Base-by-base conservation (phyloP, 2,113 vertebrate species). In the Lanius collurio region DNA sequence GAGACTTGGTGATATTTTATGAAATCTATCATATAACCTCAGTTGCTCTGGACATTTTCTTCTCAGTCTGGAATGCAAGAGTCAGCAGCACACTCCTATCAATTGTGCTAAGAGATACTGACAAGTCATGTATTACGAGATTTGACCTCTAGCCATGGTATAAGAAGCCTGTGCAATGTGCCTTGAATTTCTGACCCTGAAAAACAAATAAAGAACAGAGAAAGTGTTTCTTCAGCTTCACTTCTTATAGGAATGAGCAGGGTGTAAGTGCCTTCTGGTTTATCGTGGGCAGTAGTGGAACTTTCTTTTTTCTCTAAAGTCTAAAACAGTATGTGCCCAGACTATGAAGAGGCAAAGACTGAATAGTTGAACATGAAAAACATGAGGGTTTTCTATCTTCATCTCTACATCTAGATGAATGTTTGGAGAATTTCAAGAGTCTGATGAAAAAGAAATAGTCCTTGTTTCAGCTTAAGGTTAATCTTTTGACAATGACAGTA, bases 71-170 rank as follows among this genome's bases (percentile, higher is more conserved):
- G 87, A 95, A 96, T 96, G 79, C 85, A 93, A 64, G 91, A 93
- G 87, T 97, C 96, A 97, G 96, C 94, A 96, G 93, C 92, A 90
- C 78, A 91, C 64, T 55, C 37, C 94, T 94, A 95, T 97, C 94
- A 96, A 96, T 96, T 96, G 92, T 95, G 87, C 89, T 97, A 96
- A 96, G 96, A 95, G 94, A 96, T 95, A 95, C 90, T 96, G 96
- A 96, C 93, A 95, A 95, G 96, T 94, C 95, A 88, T 95, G 87
- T 96, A 96, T 97, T 95, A 90, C 10, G 44, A 96, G 93, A 64
- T 97, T 96, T 95, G 95, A 96, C 96, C 92, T 96, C 95, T 95
- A 91, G 87, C 87, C 60, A 14, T 74, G 41, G 82, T 94, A 52
- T 91, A 95, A 97, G 90, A 90, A 93, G 78, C 76, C 85, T 87